Evolutionary conservation across 2,888 invertebrate species (phyloP), one percentile per base, ranked within the genome.

Genomic region (Herminia tarsipennalis): DNA sequence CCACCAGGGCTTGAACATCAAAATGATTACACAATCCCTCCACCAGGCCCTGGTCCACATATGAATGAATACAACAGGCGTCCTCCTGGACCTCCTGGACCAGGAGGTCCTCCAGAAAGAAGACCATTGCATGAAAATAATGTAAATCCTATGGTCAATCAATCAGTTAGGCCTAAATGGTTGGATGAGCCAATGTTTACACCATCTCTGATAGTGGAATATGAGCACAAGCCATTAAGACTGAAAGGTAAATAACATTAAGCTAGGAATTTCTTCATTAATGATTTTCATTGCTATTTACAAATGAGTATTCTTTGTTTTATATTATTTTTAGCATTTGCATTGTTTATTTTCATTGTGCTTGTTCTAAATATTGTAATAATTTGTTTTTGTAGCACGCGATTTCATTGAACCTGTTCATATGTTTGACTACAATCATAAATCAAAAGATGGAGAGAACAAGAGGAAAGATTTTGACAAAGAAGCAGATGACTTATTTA

Each of bases 391-490:
- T 39, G 2, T 68, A 92, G 92, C 85, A 38, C 89, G 92, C 32
- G 92, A 93, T 41, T 92, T 94, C 53, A 92, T 94, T 59, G 93
- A 93, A 73, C 94, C 94, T 13, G 91, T 94, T 3, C 93, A 94
- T 69, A 94, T 93, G 60, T 94, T 95, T 83, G 95, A 95, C 75
- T 95, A 95, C 76, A 93, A 94, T 54, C 95, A 95, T 72, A 92
- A 86, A 67, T 91, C 93, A 35, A 93, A 88, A 58, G 83, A 88
- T 43, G 74, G 73, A 13, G 88, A 87, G 28, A 64, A 63, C 14
- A 83, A 73, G 51, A 83, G 71, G 47, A 82, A 66, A 47, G 80
- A 87, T 66, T 87, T 84, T 66, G 86, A 86, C 61, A 81, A 66
- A 56, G 88, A 88, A 74, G 81, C 69, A 10, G 86, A 87, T 54